Conservation (phyloP, 2,888 invertebrate species). For the Dolomedes plantarius region DNA sequence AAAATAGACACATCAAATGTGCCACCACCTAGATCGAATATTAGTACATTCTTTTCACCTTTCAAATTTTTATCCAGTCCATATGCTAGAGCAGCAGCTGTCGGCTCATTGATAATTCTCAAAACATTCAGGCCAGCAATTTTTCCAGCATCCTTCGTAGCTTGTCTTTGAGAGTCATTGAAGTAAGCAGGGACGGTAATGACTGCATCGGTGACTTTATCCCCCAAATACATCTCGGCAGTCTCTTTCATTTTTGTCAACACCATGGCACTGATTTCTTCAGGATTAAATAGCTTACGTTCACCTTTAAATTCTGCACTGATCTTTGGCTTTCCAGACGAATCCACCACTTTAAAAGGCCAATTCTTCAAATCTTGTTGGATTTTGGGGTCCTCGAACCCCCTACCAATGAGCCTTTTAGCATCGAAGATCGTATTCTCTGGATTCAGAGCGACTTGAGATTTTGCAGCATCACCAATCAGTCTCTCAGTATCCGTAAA, state of each 20-base stretch:
- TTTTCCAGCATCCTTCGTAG: conserved; percentile 92
- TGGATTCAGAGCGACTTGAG: conserved; percentile 86
- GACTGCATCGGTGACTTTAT: conserved; percentile 83
- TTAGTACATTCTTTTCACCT: conserved; percentile 79
- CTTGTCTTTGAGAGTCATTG: conserved; percentile 83
- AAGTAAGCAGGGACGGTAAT: conserved; percentile 89
- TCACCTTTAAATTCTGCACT: conserved; percentile 74
- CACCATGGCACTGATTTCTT: conserved; percentile 85
- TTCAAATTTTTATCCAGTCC: conserved; percentile 78
- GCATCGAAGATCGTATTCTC: conserved; percentile 88
- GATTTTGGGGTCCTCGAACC: conserved; percentile 86
- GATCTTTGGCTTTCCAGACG: conserved; percentile 78
- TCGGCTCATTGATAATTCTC: conserved; percentile 81
- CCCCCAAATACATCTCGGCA: conserved; percentile 84
- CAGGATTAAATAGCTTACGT: conserved; percentile 82
- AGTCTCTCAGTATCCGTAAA: conserved; percentile 90
- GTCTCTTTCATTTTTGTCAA: conserved; percentile 82
- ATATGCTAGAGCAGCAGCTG: conserved; percentile 76
- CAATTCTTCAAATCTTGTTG: conserved; percentile 88
- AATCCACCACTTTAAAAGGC: conserved; percentile 86
- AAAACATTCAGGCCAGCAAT: conserved; percentile 90
- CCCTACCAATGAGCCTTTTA: conserved; percentile 88
- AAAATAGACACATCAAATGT: conserved; percentile 79
- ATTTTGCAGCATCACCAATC: conserved; percentile 91
- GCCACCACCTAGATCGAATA: conserved; percentile 80